These are phyloP conservation scores for Pogonomyrmex barbatus DNA, from an alignment of 1,140 invertebrate genomes.

Conservation along the genomic window DNA sequence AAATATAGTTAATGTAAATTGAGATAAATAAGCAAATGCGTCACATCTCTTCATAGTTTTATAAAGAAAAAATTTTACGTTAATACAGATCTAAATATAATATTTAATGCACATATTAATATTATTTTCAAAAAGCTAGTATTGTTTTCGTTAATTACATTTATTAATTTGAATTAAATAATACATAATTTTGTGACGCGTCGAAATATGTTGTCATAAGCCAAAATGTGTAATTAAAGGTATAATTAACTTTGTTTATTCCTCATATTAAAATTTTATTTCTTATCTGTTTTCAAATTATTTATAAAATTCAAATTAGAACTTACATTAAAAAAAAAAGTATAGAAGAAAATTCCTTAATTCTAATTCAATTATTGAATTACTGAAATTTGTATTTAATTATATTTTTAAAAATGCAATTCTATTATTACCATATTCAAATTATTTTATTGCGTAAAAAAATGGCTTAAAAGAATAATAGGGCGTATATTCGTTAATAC, in stretches of 20 bases:
- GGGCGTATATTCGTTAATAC: background rate
- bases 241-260: conserved; percentile 12
- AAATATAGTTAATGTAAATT: conserved; percentile 4
- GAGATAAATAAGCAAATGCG: background rate
- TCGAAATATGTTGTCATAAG: background rate
- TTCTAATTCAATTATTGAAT: background rate
- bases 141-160: background rate
- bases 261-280: background rate
- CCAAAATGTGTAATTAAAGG: background rate
- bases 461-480: background rate
- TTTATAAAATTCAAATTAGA: background rate
- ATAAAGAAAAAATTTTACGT: background rate
- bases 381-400: background rate
- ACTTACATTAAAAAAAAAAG: background rate
- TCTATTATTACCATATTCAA: background rate
- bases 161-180: background rate
- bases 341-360: background rate
- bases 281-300: background rate
- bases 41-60: background rate
- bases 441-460: background rate
- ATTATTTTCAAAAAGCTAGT: background rate
- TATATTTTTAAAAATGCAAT: background rate
- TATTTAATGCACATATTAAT: background rate
- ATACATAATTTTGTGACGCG: background rate
- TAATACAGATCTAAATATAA: background rate